Conservation (phyloP, 2,888 invertebrate genomes). For the Nysson spinosus region DNA sequence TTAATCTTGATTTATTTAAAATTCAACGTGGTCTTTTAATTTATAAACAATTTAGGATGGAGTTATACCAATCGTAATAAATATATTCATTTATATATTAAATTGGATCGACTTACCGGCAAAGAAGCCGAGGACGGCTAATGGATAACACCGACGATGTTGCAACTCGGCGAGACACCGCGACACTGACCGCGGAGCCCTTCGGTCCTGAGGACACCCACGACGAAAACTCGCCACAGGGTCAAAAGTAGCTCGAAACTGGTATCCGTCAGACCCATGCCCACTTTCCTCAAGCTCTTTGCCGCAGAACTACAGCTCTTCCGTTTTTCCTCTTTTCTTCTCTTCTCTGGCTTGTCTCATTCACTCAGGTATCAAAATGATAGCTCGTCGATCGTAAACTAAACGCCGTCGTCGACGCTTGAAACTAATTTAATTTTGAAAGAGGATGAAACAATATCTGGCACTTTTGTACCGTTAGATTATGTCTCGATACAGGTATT, state of each 20-base stretch:
- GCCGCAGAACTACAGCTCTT: neutral
- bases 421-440: neutral
- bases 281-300: slow-evolving; percentile 48
- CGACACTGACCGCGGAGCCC: slow-evolving; percentile 63
- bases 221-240: slow-evolving; percentile 76
- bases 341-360: neutral
- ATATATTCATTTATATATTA: neutral
- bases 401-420: neutral
- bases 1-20: too few relatives aligned
- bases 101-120: slow-evolving; percentile 37
- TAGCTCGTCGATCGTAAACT: neutral
- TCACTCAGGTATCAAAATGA: neutral
- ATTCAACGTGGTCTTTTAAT: too few relatives aligned
- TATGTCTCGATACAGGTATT: neutral
- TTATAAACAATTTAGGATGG: too few relatives aligned
- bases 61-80: neutral
- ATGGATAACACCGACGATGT: slow-evolving; percentile 39
- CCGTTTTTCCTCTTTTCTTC: neutral
- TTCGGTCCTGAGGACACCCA: slow-evolving; percentile 61
- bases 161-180: slow-evolving; percentile 58
- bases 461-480: neutral
- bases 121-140: slow-evolving; percentile 32
- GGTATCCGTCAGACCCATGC: slow-evolving; percentile 80
- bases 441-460: too few relatives aligned
- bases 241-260: slow-evolving; percentile 80